phyloP scores from a whole-genome alignment of 2,113 vertebrate genomes.

The Oreotrochilus melanogaster region DNA sequence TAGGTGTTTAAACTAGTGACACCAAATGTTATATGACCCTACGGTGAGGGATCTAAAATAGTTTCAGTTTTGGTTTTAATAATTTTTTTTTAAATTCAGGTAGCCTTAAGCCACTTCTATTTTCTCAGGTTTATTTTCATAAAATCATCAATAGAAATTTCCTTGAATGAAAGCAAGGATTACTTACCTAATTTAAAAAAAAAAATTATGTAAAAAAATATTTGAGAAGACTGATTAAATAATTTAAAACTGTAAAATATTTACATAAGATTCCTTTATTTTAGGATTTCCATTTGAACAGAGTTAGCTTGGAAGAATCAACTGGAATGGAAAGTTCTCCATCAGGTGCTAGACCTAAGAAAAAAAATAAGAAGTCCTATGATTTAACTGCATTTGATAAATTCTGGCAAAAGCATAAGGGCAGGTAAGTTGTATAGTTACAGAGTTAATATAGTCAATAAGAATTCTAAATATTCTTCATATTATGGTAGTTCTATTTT shows the following conservation, averaged over 20 bases:
- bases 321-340: conserved; percentile 85
- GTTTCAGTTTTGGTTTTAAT: background rate
- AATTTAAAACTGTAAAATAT: background rate
- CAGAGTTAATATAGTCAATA: background rate
- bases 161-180: background rate
- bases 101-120: background rate
- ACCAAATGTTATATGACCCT: background rate
- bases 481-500: background rate
- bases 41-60: background rate
- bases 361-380: conserved; percentile 93
- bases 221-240: background rate
- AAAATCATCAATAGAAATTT: background rate
- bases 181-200: background rate
- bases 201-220: background rate
- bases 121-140: background rate
- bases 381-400: conserved; percentile 93
- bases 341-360: conserved; percentile 95
- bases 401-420: conserved; percentile 99
- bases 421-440: conserved; percentile 84
- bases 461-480: background rate
- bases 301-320: conserved; percentile 92
- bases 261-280: background rate
- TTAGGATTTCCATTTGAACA: conserved; percentile 96
- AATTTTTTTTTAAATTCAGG: background rate
- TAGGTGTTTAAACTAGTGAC: background rate